Evolutionary conservation across 30 jellyfish, hydroid and myxozoan genomes (phyloP), one percentile per base, ranked within the genome.

Genomic region (Nemopilema nomurai): DNA sequence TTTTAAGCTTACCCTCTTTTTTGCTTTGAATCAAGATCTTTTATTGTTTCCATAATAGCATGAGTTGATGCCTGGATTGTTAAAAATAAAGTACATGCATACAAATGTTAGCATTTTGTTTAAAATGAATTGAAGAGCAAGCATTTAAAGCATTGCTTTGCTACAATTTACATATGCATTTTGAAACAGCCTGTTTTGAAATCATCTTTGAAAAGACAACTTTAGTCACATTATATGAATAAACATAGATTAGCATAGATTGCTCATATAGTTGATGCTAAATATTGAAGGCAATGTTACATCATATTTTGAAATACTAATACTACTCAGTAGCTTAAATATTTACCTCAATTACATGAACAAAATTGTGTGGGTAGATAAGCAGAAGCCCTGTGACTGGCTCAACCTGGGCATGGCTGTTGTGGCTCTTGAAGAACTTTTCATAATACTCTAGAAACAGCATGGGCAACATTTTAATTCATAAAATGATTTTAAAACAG

Each of bases 311-410:
- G n/a, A n/a, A n/a, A n/a, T n/a, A n/a, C n/a, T n/a, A n/a, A n/a
- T n/a, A n/a, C n/a, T n/a, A n/a, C n/a, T n/a, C n/a, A n/a, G n/a
- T n/a, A n/a, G n/a, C n/a, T n/a, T n/a, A 20, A 49, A 26, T 19
- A 77, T 72, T 21, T 19, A 86, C 95, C 95, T 90, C 97, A 4
- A 90, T 27, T 27, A 90, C 80, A 86, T 90, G 97, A 32, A 90
- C 28, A 63, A 83, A 90, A 67, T 90, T 91, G 28, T 78, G 91
- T n/a, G 97, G 97, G 62, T 90, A 90, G 3, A 90, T 70, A 49
- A 90, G 92, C 16, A 90, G 92, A 41, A 90, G 89, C 18, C 97
- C 97, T 1, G 92, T 83, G 24, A 71, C 92, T 19, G 88, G 49
- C 71, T 90, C 97, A n/a, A 79, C 85, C 16, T 90, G 90, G 63